Percentiles rank a stretch among this genome's conserved stretches.
Evolutionary conservation across 2,888 invertebrate genomes (phyloP).

Genomic region (Vandiemenella viatica): DNA sequence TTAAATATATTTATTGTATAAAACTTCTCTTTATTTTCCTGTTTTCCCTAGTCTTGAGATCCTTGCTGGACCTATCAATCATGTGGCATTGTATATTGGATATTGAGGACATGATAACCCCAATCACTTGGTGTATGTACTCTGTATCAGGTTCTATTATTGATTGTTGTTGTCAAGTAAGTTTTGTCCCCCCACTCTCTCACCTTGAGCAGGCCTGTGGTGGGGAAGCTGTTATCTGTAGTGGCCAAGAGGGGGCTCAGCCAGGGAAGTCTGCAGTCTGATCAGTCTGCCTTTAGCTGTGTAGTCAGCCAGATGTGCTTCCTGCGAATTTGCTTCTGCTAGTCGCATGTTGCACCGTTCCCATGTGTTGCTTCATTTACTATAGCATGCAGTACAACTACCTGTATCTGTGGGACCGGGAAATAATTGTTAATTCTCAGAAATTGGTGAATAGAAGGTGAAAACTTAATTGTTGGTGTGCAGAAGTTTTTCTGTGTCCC

Average conservation of each 20-base stretch:
- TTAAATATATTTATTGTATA: too few species aligned
- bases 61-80: too few species aligned
- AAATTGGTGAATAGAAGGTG: constrained; percentile 88
- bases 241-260: neutral
- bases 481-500: neutral
- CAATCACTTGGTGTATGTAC: neutral
- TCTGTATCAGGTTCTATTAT: neutral
- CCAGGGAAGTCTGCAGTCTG: neutral
- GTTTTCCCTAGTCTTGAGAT: too few species aligned
- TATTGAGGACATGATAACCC: neutral
- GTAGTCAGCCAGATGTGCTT: neutral
- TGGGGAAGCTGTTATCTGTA: neutral
- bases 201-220: neutral
- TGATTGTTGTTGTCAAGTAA: neutral
- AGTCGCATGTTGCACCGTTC: constrained; percentile 5
- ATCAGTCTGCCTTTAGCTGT: neutral
- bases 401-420: constrained; percentile 83
- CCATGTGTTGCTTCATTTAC: constrained; percentile 10
- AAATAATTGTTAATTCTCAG: constrained; percentile 84
- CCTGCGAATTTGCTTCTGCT: neutral
- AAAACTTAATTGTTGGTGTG: constrained; percentile 25
- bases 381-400: constrained; percentile 59
- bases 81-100: too few species aligned
- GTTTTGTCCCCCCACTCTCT: neutral
- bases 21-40: too few species aligned